Evolutionary conservation across 2,113 vertebrate species (phyloP).

Genomic region (Perca fluviatilis): DNA sequence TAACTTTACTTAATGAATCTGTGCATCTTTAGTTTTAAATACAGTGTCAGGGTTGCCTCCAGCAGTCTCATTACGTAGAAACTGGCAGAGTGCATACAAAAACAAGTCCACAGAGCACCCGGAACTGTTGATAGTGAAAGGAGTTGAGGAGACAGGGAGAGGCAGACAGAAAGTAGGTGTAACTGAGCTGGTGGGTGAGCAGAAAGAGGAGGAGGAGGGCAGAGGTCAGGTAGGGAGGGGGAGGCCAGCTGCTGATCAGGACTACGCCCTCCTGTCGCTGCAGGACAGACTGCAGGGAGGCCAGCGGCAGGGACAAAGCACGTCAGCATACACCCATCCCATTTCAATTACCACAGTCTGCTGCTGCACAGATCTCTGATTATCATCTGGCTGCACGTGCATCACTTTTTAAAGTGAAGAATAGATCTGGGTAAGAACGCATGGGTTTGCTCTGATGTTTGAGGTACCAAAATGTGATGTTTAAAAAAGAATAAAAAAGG

Average conservation of each 20-base stretch:
- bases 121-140: neutral
- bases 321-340: slow-evolving; percentile 18
- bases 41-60: neutral
- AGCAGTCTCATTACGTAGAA: neutral
- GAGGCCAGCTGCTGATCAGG: slow-evolving; percentile 69
- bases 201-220: slow-evolving; percentile 19
- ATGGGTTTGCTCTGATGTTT: neutral
- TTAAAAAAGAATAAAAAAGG: neutral
- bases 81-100: neutral
- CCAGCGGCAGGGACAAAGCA: slow-evolving; percentile 35
- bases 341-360: slow-evolving; percentile 23
- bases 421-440: neutral
- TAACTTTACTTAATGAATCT: neutral
- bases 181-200: slow-evolving; percentile 13
- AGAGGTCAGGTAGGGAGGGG: slow-evolving; percentile 51
- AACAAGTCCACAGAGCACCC: neutral
- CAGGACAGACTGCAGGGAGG: slow-evolving; percentile 20
- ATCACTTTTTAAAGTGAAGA: neutral
- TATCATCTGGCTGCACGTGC: neutral
- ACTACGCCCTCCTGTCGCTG: slow-evolving; percentile 38
- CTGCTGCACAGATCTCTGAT: neutral
- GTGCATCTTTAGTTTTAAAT: neutral
- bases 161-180: slow-evolving; percentile 28
- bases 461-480: neutral
- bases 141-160: neutral